Conservation (phyloP, 2,888 invertebrate species). For the Hypsopygia costalis region DNA sequence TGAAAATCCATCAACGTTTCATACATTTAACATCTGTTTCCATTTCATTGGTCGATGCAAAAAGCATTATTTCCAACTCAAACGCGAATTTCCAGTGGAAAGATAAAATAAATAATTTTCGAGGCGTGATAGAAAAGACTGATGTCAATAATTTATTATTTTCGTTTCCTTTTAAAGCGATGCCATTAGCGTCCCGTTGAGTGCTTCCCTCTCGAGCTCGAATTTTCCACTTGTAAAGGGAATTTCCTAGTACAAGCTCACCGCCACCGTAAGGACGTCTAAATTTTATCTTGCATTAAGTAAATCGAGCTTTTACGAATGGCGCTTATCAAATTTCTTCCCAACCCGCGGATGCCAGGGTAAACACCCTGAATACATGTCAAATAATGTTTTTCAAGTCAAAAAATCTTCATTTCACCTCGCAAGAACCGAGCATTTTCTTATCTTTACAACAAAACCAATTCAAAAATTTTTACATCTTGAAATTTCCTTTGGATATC, state of each 20-base stretch:
- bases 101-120: constrained; percentile 57
- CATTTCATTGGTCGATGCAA: constrained; percentile 52
- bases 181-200: constrained; percentile 61
- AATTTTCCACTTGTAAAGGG: constrained; percentile 49
- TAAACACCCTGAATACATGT: constrained; percentile 35
- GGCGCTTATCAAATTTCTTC: constrained; percentile 44
- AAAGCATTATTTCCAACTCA: constrained; percentile 47
- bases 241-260: constrained; percentile 49
- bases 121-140: constrained; percentile 50
- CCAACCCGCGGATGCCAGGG: constrained; percentile 21
- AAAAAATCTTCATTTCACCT: not conserved
- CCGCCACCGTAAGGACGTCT: constrained; percentile 42
- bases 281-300: constrained; percentile 51
- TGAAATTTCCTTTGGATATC: not conserved
- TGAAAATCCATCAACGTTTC: constrained; percentile 43
- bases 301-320: constrained; percentile 40
- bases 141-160: constrained; percentile 74
- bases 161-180: constrained; percentile 66
- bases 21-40: constrained; percentile 53
- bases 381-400: constrained; percentile 23
- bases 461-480: not conserved
- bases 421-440: not conserved
- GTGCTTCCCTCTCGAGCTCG: constrained; percentile 49
- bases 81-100: constrained; percentile 20
- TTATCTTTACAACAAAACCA: not conserved